Base-by-base conservation (phyloP, 2,113 vertebrate species). In the Crypturellus undulatus region DNA sequence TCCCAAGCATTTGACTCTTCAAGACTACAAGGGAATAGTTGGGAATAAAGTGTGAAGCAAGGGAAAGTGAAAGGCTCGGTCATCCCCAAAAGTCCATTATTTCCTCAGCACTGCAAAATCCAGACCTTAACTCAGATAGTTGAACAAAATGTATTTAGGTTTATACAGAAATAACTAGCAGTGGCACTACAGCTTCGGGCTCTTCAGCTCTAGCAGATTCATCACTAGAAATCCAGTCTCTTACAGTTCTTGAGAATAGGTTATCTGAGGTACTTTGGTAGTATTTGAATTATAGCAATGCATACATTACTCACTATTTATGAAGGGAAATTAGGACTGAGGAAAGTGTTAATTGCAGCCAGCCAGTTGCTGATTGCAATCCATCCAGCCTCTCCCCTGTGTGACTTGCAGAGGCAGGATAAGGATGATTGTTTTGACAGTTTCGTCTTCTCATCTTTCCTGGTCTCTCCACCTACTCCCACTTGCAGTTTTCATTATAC, bases 261-360 rank as follows among this genome's bases (percentile, higher is more conserved):
- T 59, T 87, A 63, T 47, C 58, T 8, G 38, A 56, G 14, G 15
- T 36, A 9, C 51, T 69, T 69, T 16, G 20, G 64, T 84, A 49
- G 12, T 28, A 58, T 52, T 10, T 75, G 32, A 69, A 86, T 47
- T 77, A 54, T 47, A 45, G 54, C 9, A 83, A 45, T 20, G 28
- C 59, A 65, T 47, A 62, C 2, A 36, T 24, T 69, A 77, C 18
- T 82, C 64, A 76, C 12, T 79, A 77, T 69, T 91, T 93, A 54
- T 32, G 77, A 2, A 73, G 56, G 19, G 40, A 62, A 95, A 85
- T 72, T 2, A 67, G 45, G 64, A 69, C 49, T 10, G 2, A 84
- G 36, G 13, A 90, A 73, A 56, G 68, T 69, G 47, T 73, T 88
- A 86, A 83, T 25, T 83, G 45, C 90, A 93, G n/a, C 49, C 42